Base-by-base conservation (phyloP, 2,888 invertebrate genomes). In the Agrotis segetum region DNA sequence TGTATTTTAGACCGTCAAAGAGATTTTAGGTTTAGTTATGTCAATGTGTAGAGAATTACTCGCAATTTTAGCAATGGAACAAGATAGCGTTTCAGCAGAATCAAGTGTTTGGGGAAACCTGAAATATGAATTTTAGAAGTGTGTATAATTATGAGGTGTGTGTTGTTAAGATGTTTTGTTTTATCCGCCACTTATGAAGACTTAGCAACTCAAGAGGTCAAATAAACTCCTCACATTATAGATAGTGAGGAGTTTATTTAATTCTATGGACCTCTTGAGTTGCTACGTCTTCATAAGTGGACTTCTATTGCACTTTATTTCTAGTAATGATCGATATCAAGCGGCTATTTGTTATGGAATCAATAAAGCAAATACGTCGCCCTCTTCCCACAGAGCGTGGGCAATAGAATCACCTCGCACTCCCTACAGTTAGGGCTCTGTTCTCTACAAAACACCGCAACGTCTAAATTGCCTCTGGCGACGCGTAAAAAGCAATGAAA, bases 401-500 rank as follows among this genome's bases (percentile, higher is more conserved):
- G 89, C 91, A 93, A 92, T 91, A 89, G 88, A 87, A 91, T 90
- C 89, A 87, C 80, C 83, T 83, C 79, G 75, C 88, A 87, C 78
- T 78, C 91, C 88, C 88, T 71, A 76, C 87, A 85, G 90, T 82
- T 82, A 83, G 79, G 77, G 84, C 81, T 81, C 87, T 88, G 86
- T 88, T 74, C 88, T 88, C 85, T 79, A 87, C 87, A 89, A 93
- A 93, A 93, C 92, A 93, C 94, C 93, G 90, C 94, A 93, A 92
- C 91, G 90, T 91, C 92, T 92, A 92, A 94, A 94, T 95, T 93
- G 95, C 95, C 95, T 92, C 92, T 88, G 92, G 95, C 94, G 92
- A 92, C 91, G 94, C 93, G 94, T 92, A 93, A 95, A 95, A 95
- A 93, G 94, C 95, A 94, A 94, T 94, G 94, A 94, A 95, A 95